These are phyloP conservation scores for Teleiodes luculella DNA, from an alignment of 2,888 invertebrate genomes.

Conservation along the genomic window DNA sequence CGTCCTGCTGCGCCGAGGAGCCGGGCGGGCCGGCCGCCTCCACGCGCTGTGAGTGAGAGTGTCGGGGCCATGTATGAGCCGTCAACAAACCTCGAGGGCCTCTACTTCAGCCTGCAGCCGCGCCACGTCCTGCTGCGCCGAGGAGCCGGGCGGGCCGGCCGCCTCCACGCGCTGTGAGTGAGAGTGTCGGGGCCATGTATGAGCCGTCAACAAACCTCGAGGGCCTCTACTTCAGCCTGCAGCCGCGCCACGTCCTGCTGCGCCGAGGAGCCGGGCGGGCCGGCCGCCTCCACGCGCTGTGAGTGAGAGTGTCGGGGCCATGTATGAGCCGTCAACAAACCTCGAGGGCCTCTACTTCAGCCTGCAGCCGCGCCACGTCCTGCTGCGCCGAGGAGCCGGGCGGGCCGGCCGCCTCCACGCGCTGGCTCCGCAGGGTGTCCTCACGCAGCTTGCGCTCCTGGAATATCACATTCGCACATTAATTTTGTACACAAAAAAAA, in stretches of 20 bases:
- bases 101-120: conserved; percentile 90
- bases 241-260: conserved; percentile 83
- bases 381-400: conserved; percentile 72
- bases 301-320: no score
- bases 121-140: conserved; percentile 81
- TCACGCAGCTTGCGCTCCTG: conserved; percentile 67
- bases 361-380: conserved; percentile 85
- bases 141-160: conserved; percentile 45
- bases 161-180: conserved; percentile 44
- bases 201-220: no score
- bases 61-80: no score
- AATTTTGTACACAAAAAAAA: no score
- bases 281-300: conserved; percentile 40
- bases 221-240: conserved; percentile 89
- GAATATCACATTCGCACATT: no score
- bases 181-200: no score
- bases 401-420: conserved; percentile 36
- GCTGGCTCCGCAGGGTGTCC: conserved; percentile 46
- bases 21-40: conserved; percentile 39
- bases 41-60: no score
- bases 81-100: no score
- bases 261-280: conserved; percentile 56
- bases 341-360: conserved; percentile 89
- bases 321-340: no score
- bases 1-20: conserved; percentile 80